Evolutionary conservation across 2,113 vertebrate genomes (phyloP).

Genomic region (Python bivittatus): DNA sequence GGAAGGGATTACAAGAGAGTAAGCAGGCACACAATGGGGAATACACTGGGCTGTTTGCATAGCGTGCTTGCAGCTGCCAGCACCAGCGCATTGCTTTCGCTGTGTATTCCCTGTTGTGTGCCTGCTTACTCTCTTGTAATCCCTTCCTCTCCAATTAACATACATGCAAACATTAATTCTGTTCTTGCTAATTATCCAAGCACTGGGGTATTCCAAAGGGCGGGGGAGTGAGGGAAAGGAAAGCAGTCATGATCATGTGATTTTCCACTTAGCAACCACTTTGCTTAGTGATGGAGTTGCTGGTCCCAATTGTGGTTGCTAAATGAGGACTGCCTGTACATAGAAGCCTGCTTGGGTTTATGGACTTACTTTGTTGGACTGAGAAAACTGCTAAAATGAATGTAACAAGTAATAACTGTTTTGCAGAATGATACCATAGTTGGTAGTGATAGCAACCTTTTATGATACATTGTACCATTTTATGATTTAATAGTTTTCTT

Average conservation of each 20-base stretch:
- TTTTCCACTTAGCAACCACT: not conserved
- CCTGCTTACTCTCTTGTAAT: not conserved
- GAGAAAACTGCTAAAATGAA: not conserved
- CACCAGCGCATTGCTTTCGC: no score
- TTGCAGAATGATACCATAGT: not conserved
- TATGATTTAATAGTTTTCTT: not conserved
- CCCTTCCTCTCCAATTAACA: not conserved
- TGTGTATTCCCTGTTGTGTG: no score
- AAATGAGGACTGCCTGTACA: not conserved
- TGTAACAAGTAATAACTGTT: not conserved
- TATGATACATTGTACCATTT: not conserved
- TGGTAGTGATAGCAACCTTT: not conserved
- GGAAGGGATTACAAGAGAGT: no score
- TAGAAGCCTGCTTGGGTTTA: not conserved
- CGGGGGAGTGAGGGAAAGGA: not conserved
- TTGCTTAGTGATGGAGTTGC: not conserved
- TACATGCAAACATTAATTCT: not conserved
- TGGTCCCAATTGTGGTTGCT: no score
- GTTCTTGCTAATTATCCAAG: not conserved
- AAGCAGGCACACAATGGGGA: no score
- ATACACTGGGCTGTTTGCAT: no score
- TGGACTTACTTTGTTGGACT: not conserved
- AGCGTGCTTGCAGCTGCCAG: no score
- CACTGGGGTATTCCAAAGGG: not conserved
- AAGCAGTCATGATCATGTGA: not conserved